Base-by-base conservation (phyloP, 2,797 vertebrate genomes). In the Artibeus jamaicensis region DNA sequence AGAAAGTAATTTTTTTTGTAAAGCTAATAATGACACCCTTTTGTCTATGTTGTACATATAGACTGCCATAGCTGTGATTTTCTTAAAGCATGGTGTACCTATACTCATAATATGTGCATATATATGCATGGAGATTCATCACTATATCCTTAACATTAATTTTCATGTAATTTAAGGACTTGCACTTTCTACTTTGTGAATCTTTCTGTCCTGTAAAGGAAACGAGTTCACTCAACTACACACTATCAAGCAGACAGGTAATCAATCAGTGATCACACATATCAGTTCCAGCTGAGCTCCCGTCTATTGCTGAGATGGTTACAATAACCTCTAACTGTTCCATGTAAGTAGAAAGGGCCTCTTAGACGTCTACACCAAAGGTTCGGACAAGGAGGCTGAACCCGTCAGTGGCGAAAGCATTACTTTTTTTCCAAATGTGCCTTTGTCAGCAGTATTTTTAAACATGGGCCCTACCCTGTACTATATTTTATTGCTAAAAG, bases 221-320 rank as follows among this genome's bases (percentile, higher is more conserved):
- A 98, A 96, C 96, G 98, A 97, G 97, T 97, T 98, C 98, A 98
- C 97, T 98, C 98, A 96, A 97, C 96, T 98, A 97, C 94, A 96
- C 95, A 93, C 94, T 97, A 97, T 97, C 96, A 97, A 93, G 97
- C 96, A 96, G 98, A 97, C 98, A 98, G 98, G 97, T 98, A 98
- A 98, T 98, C 98, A 98, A 98, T 98, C 98, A 98, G 97, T 96
- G 97, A 98, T 97, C 96, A 98, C 96, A 97, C 97, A 96, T 98
- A 98, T 96, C 98, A 98, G 98, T 98, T 98, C 98, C 98, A 98
- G 96, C 97, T 98, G 97, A 98, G 97, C 96, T 98, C 97, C 98
- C 79, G 94, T 97, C 98, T 98, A 97, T 95, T 97, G 94, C 98
- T 97, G 88, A 98, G 98, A 98, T 97, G 98, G 98, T 98, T 98